Evolutionary conservation across 1,140 invertebrate genomes (phyloP).

Genomic region (Magallana angulata): DNA sequence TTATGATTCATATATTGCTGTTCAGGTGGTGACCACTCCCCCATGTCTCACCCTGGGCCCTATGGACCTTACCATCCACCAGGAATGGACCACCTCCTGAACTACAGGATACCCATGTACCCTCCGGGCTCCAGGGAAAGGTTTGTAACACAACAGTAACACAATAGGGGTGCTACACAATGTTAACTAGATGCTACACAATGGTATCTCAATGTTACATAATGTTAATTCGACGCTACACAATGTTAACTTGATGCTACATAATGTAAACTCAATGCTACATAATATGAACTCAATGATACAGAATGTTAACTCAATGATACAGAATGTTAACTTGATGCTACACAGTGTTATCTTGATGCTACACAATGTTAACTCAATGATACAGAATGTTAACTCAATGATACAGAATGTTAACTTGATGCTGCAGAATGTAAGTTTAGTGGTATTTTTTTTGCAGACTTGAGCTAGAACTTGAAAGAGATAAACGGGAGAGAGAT

Average conservation of each 20-base stretch:
- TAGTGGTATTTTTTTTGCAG: conserved; percentile 66
- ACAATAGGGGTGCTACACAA: no score
- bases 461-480: conserved; percentile 89
- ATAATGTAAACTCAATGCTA: not conserved
- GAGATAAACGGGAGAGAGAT: conserved; percentile 91
- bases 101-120: conserved; percentile 80
- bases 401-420: not conserved
- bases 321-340: not conserved
- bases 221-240: not conserved
- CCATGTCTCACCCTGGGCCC: conserved; percentile 56
- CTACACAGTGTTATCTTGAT: no score
- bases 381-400: no score
- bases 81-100: conserved; percentile 84
- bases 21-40: conserved; percentile 23
- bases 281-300: no score
- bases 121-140: conserved; percentile 85
- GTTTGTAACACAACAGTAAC: conserved; percentile 63
- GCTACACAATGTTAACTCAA: no score
- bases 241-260: not conserved
- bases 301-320: no score
- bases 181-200: no score
- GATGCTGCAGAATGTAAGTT: no score
- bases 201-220: no score
- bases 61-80: conserved; percentile 62
- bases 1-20: not conserved